Evolutionary conservation across 2,888 invertebrate genomes (phyloP), one percentile per base, ranked within the genome.

Genomic region (Drosophila ezoana): DNA sequence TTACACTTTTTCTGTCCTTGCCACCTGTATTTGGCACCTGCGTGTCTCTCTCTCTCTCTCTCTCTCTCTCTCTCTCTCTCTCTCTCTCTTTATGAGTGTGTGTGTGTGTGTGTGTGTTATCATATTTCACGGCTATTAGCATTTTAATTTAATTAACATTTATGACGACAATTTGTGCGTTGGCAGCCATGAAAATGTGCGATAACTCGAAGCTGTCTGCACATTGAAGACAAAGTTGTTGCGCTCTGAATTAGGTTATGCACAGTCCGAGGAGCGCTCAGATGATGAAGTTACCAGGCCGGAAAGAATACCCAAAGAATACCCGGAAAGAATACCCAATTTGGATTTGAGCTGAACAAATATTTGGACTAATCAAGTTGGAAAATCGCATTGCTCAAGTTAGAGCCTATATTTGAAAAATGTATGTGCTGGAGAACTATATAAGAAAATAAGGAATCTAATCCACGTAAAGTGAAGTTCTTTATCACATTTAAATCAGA

Each of bases 71-170:
- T n/a, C n/a, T n/a, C n/a, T n/a, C n/a, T 6, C 41, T 44, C 16
- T 35, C 60, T 38, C 32, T 16, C 18, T 13, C 57, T n/a, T n/a
- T n/a, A n/a, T 48, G 10, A 41, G 58, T 20, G 28, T 40, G 23
- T 10, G 54, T 40, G 52, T 56, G 51, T 64, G 64, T 79, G 68
- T 69, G 62, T 52, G 68, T 66, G 87, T 81, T 89, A 85, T 85
- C 87, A 81, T 81, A 85, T 87, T 85, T 85, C 78, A 85, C 89
- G 85, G 87, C 87, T 85, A 87, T 85, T 85, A 84, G 85, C 87
- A 72, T 77, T 83, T 79, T 87, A 84, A 85, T 85, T 89, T 84
- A 85, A 85, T 85, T 85, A 85, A 81, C 87, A 87, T 87, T 89
- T 89, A 87, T 83, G 83, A 70, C 73, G 83, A 79, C 83, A 83